Evolutionary conservation across 2,113 vertebrate species (phyloP).

Genomic region (Platichthys flesus): DNA sequence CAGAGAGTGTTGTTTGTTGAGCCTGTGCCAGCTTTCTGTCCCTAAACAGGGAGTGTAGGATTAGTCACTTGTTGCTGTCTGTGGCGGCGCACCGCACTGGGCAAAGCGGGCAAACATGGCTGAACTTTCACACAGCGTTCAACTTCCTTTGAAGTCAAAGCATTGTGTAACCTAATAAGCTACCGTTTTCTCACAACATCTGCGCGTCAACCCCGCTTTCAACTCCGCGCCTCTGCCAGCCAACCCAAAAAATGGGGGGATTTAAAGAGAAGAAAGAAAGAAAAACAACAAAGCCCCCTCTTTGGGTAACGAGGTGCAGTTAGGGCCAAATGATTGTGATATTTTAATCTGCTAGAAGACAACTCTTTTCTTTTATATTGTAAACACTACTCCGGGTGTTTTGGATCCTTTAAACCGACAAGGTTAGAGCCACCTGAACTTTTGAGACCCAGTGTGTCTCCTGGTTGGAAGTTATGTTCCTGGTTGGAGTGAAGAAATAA

Average conservation of each 20-base stretch:
- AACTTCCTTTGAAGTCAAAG: slow-evolving; percentile 69
- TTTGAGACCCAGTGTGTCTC: slow-evolving; percentile 9
- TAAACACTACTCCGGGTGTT: slow-evolving; percentile 68
- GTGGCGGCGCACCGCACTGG: slow-evolving; percentile 29
- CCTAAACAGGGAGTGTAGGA: slow-evolving; percentile 56
- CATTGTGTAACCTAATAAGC: slow-evolving; percentile 82
- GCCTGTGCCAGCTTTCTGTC: slow-evolving; percentile 54
- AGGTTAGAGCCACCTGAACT: slow-evolving; percentile 45
- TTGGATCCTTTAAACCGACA: slow-evolving; percentile 49
- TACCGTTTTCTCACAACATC: slow-evolving; percentile 81
- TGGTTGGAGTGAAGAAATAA: slow-evolving; percentile 30
- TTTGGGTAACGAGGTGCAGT: slow-evolving; percentile 69
- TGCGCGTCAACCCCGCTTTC: slow-evolving; percentile 79
- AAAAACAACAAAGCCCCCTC: slow-evolving; percentile 49
- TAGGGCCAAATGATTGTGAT: slow-evolving; percentile 73
- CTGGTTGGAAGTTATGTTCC: slow-evolving; percentile 16
- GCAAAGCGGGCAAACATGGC: slow-evolving; percentile 57
- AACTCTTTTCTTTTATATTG: slow-evolving; percentile 50
- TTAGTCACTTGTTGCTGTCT: slow-evolving; percentile 69
- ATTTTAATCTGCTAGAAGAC: slow-evolving; percentile 63
- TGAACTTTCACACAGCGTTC: slow-evolving; percentile 70
- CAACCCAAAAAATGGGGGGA: slow-evolving; percentile 57
- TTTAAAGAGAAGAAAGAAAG: slow-evolving; percentile 61
- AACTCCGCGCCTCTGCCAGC: slow-evolving; percentile 68
- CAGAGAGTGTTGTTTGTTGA: slow-evolving; percentile 62